Evolutionary conservation across 2,113 vertebrate species (phyloP), one percentile per base, ranked within the genome.

Genomic region (Scomber colias): DNA sequence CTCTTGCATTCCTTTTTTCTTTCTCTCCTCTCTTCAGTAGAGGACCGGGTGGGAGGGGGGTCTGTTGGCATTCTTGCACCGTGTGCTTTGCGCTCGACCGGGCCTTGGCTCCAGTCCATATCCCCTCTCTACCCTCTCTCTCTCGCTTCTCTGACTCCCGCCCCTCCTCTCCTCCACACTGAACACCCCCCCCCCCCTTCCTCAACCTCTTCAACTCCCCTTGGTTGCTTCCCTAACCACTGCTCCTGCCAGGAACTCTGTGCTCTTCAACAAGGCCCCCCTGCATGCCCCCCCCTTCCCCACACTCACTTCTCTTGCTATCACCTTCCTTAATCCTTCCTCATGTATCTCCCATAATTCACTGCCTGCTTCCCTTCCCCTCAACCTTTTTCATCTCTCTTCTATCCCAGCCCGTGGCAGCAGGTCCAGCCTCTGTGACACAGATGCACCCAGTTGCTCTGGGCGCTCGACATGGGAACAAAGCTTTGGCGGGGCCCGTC

Each of bases 401-500:
- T 80, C 90, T 74, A 56, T 5, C 84, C 89, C 69, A 63, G 77
- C 90, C 86, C 77, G 64, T 88, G 91, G 93, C 93, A 95, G 91
- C 93, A 93, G 93, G 88, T 87, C 92, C 87, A 76, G 87, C 90
- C 86, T 81, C 71, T 87, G 85, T 93, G 89, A 93, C 93, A 91
- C 87, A 87, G 90, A 79, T 90, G 91, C 87, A 87, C 71, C 62
- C 76, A 87, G 89, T 84, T 71, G 93, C 61, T 53, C 76, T 89
- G 85, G 90, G 90, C 81, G 75, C 72, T 76, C 64, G 4, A 89
- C 90, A 89, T 76, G 73, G 88, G 84, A 90, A 90, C 90, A 91
- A 90, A 91, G 87, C 87, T 82, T 82, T 74, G 85, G 89, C 70
- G 71, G 67, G 76, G 79, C 63, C 84, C 83, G 79, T 94, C 89